Percentiles rank a stretch among this genome's conserved stretches.
Evolutionary conservation across 1,140 invertebrate species (phyloP).

Genomic region (Telenomus remus): DNA sequence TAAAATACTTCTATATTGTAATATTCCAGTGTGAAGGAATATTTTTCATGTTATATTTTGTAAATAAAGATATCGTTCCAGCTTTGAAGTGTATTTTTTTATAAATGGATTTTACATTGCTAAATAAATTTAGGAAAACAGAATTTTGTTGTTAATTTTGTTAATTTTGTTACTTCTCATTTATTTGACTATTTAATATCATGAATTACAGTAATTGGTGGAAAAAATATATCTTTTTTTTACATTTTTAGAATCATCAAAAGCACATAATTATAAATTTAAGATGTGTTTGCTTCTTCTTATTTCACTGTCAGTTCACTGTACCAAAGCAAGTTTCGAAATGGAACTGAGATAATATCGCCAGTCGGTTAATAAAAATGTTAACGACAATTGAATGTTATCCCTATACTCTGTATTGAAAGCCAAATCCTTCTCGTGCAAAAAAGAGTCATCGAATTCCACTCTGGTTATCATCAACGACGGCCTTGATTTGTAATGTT

Average conservation of each 20-base stretch:
- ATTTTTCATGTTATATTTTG: too few relatives aligned
- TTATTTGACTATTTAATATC: too few relatives aligned
- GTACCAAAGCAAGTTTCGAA: constrained; percentile 61
- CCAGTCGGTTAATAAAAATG: constrained; percentile 61
- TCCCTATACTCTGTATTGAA: constrained; percentile 64
- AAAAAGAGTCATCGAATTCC: constrained; percentile 41
- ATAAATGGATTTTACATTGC: too few relatives aligned
- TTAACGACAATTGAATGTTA: constrained; percentile 55
- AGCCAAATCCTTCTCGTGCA: constrained; percentile 50
- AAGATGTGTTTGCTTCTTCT: background rate
- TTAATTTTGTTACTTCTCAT: too few relatives aligned
- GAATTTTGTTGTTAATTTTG: too few relatives aligned
- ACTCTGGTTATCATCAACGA: constrained; percentile 26
- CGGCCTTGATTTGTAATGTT: constrained; percentile 33
- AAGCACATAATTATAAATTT: background rate
- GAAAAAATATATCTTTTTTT: background rate
- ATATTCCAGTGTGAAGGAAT: too few relatives aligned
- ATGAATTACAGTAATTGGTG: too few relatives aligned
- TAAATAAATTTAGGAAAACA: too few relatives aligned
- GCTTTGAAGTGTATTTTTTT: too few relatives aligned
- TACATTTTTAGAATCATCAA: background rate
- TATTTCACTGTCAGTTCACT: constrained; percentile 15
- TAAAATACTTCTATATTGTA: too few relatives aligned
- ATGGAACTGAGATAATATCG: constrained; percentile 62
- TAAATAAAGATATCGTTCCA: too few relatives aligned